Conservation (phyloP, 23 tunicate genomes). For the Styela clava region DNA sequence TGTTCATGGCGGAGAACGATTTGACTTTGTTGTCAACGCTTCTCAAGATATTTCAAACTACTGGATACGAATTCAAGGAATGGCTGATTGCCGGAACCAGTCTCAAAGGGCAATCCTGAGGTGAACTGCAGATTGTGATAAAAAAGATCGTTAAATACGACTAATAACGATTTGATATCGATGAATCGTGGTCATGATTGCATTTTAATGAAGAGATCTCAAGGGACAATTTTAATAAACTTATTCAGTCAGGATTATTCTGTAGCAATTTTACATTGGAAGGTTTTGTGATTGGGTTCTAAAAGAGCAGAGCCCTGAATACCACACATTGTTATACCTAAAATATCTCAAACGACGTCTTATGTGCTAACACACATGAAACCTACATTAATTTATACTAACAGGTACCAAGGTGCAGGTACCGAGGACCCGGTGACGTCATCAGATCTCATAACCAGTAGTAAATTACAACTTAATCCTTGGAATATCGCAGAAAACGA, state of each 20-base stretch:
- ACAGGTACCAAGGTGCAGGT: slow-evolving; percentile 16
- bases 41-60: slow-evolving; percentile 37
- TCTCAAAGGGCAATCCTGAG: slow-evolving; percentile 73
- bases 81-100: slow-evolving; percentile 75
- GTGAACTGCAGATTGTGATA: slow-evolving; percentile 35
- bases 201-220: background rate
- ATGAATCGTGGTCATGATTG: no score
- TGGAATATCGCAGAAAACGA: slow-evolving; percentile 20
- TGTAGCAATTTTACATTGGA: background rate
- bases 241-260: background rate
- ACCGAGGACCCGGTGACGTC: background rate
- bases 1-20: slow-evolving; percentile 80
- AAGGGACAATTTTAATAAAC: background rate
- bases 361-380: no score
- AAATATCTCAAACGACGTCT: no score
- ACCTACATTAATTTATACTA: no score
- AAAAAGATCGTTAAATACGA: no score
- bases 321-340: no score
- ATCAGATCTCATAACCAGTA: background rate
- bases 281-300: no score
- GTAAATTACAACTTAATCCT: slow-evolving; percentile 6
- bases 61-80: slow-evolving; percentile 75
- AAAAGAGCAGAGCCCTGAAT: no score
- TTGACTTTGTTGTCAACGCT: slow-evolving; percentile 67
- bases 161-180: no score